Evolutionary conservation across 1,140 invertebrate genomes (phyloP), one percentile per base, ranked within the genome.

Genomic region (Drusus annulatus): DNA sequence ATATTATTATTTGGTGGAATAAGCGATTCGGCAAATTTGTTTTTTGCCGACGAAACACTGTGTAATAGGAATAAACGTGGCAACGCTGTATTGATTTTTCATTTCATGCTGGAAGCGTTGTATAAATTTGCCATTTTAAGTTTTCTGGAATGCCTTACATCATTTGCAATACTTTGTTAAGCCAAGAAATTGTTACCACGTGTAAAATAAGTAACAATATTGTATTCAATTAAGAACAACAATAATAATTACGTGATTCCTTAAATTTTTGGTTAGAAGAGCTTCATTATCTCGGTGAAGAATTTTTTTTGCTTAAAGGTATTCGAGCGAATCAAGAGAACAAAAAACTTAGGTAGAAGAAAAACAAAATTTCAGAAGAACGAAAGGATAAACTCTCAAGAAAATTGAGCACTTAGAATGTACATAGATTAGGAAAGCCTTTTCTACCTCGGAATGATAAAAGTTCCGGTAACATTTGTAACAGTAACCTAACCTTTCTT

Each of bases 11-110:
- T 71, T 71, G 45, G 68, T 45, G 16, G 36, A 71, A 50, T 50
- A 50, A 19, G 68, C 68, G 68, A 71, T 50, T 71, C 23, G 28
- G 68, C 36, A 71, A 71, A 71, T 71, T 71, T 50, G 68, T 71
- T 71, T 45, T 71, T 71, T 19, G 68, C 68, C 68, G n/a, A 71
- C 68, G 68, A 71, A 71, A 71, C 68, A 71, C 68, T 50, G 68
- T 65, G 25, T 71, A 71, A 71, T 71, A 8, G 45, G 68, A 19
- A 51, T 71, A 71, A 65, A 71, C 68, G 45, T 51, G 68, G 23
- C 68, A 71, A 51, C 31, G 68, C 16, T 45, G 31, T 71, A 71
- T 71, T 71, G 68, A 71, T 71, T 71, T 71, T 71, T 19, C 68
- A 17, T 45, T 50, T 19, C 25, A 31, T 17, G 62, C 5, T 28